Percentiles rank a stretch among this genome's conserved stretches.
Conservation (phyloP, 2,113 vertebrate species). For the Eira barbara region DNA sequence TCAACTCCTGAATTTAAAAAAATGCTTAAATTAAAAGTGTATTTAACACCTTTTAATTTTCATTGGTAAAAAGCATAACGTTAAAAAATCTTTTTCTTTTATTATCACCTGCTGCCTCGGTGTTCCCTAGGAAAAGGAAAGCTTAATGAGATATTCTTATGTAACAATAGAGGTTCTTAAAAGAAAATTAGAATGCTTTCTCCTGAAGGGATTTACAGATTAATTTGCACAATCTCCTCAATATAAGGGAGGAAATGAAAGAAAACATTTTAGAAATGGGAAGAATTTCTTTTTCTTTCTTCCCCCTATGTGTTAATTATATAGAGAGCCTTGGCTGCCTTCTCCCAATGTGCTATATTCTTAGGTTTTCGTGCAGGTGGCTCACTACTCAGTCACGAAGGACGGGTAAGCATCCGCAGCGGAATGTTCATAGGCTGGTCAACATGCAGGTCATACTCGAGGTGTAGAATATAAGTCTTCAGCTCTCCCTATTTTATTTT, state of each 20-base stretch:
- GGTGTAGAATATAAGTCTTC: not conserved
- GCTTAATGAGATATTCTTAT: slow-evolving; percentile 31
- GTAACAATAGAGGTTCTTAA: slow-evolving; percentile 10
- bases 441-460: not conserved
- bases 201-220: not conserved
- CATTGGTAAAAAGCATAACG: not conserved
- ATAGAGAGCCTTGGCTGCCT: not conserved
- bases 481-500: not conserved
- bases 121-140: slow-evolving; percentile 6
- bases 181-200: slow-evolving; percentile 36
- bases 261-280: not conserved
- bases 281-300: not conserved
- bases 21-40: slow-evolving; percentile 25
- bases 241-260: slow-evolving; percentile 11
- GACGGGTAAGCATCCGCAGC: not conserved
- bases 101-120: slow-evolving; percentile 5
- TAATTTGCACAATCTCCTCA: slow-evolving; percentile 30
- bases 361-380: not conserved
- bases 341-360: not conserved
- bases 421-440: not conserved
- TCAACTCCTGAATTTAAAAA: slow-evolving; percentile 15
- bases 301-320: not conserved
- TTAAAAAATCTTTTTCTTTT: slow-evolving; percentile 33
- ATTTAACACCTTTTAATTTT: slow-evolving; percentile 48
- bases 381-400: not conserved